Conservation (phyloP, 2,797 vertebrate genomes). For the Crenichthys baileyi region DNA sequence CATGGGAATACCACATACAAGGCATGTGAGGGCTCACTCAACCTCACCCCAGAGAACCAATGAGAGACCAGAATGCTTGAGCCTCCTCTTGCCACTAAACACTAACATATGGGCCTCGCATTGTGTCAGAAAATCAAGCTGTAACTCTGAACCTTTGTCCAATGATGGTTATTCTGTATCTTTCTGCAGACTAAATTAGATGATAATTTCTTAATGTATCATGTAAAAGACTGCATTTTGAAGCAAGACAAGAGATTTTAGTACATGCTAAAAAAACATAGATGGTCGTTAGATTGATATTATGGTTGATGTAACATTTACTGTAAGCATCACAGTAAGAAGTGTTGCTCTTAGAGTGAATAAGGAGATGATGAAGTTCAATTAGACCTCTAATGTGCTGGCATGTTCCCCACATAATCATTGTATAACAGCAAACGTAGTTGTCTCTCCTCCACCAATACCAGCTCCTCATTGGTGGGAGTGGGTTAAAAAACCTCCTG, state of each 20-base stretch:
- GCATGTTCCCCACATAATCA: constrained; percentile 36
- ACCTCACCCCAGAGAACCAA: constrained; percentile 62
- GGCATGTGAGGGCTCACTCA: constrained; percentile 16
- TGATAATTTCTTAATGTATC: neutral
- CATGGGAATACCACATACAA: neutral
- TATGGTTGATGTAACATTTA: neutral
- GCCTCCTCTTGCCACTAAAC: constrained; percentile 77
- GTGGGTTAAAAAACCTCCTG: constrained; percentile 38
- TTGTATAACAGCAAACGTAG: constrained; percentile 49
- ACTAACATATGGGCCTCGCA: constrained; percentile 67
- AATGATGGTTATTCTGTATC: neutral
- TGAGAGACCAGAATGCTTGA: constrained; percentile 65
- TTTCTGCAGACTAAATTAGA: neutral
- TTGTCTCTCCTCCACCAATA: constrained; percentile 21
- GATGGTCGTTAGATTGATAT: neutral
- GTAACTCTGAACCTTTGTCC: constrained; percentile 29
- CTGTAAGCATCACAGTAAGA: neutral
- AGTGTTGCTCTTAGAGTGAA: neutral
- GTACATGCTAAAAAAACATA: neutral
- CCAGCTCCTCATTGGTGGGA: constrained; percentile 57
- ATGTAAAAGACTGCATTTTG: neutral
- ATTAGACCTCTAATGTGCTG: constrained; percentile 2
- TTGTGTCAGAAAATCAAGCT: constrained; percentile 21
- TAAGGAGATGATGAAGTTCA: neutral
- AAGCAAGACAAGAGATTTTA: neutral